Evolutionary conservation across 2,888 invertebrate species (phyloP).

Genomic region (Lasioglossum villosulum): DNA sequence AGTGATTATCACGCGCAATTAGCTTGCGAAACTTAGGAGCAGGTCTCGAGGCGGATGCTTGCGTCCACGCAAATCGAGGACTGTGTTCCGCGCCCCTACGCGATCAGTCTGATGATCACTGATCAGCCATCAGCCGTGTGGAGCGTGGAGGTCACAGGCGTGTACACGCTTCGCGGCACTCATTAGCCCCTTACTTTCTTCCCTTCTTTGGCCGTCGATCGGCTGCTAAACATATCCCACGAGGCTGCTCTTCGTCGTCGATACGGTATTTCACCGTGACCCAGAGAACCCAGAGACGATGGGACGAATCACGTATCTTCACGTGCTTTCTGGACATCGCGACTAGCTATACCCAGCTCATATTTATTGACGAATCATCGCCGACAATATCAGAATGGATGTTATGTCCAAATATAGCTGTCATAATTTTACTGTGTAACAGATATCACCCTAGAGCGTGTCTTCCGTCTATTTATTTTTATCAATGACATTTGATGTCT

Average conservation of each 20-base stretch:
- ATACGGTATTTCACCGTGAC: constrained; percentile 65
- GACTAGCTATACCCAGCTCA: neutral
- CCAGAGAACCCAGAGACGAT: constrained; percentile 42
- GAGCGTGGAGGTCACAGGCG: constrained; percentile 72
- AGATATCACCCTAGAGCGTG: neutral
- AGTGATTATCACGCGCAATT: constrained; percentile 35
- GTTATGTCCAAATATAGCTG: neutral
- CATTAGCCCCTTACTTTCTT: constrained; percentile 78
- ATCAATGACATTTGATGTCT: neutral
- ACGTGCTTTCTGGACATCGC: neutral
- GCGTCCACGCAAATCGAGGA: constrained; percentile 6
- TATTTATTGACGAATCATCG: neutral
- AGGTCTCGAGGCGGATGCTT: constrained; percentile 9
- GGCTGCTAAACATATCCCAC: constrained; percentile 77
- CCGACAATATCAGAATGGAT: neutral
- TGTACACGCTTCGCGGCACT: constrained; percentile 76
- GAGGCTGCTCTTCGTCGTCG: constrained; percentile 55
- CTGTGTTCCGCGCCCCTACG: constrained; percentile 1
- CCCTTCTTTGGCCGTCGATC: constrained; percentile 76
- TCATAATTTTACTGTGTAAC: neutral
- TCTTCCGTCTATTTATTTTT: neutral
- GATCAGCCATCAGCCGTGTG: constrained; percentile 39
- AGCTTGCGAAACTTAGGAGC: constrained; percentile 33
- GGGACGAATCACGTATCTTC: constrained; percentile 28
- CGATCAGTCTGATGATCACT: neutral